Conservation (phyloP, 2,888 invertebrate genomes). For the Drosophila mulleri region DNA sequence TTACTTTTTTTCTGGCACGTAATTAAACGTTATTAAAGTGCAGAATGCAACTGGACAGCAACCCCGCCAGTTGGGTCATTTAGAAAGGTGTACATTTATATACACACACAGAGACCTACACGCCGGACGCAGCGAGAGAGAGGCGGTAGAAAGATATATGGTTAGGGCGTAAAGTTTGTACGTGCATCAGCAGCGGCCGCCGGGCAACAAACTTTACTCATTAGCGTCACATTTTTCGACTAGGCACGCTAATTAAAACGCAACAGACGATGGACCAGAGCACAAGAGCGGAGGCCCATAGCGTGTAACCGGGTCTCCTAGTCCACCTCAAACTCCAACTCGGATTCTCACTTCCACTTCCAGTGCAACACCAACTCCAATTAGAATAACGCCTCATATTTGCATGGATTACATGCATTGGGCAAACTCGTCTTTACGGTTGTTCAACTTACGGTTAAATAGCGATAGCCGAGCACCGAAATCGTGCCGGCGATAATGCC, state of each 20-base stretch:
- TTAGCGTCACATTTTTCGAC: constrained; percentile 73
- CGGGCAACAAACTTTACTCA: constrained; percentile 78
- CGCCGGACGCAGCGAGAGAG: neutral
- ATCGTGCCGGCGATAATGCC: constrained; percentile 92
- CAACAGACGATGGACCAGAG: constrained; percentile 35
- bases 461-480: constrained; percentile 93
- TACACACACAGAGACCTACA: constrained; percentile 15
- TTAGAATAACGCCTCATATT: constrained; percentile 59
- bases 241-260: constrained; percentile 75
- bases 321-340: neutral
- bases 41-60: constrained; percentile 32
- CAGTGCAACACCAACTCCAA: neutral
- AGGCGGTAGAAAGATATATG: neutral
- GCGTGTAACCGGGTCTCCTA: neutral
- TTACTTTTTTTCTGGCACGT: constrained; percentile 13
- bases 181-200: constrained; percentile 30
- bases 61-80: constrained; percentile 23
- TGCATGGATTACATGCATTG: constrained; percentile 35
- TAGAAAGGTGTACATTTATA: constrained; percentile 53
- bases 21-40: constrained; percentile 41
- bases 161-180: neutral
- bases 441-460: constrained; percentile 88
- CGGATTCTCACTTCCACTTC: too few relatives aligned
- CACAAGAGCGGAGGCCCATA: neutral
- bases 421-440: constrained; percentile 16